Percentiles rank a stretch among this genome's conserved stretches.
Evolutionary conservation across 2,888 invertebrate species (phyloP).

Genomic region (Papilio demoleus): DNA sequence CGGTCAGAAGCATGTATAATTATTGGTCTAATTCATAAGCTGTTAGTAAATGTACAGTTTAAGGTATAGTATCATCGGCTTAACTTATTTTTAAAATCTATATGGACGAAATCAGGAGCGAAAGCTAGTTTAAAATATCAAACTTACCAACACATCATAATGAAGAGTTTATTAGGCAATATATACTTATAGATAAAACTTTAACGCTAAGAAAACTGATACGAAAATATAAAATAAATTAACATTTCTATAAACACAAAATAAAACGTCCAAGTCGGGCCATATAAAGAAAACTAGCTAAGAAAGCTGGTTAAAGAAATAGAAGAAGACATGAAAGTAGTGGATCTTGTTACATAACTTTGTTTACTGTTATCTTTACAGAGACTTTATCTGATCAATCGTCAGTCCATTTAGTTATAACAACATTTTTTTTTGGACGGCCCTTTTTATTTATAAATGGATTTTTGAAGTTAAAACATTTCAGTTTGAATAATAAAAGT

Average conservation of each 20-base stretch:
- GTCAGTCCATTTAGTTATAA: constrained; percentile 58
- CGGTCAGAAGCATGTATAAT: too few relatives aligned
- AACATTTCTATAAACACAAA: constrained; percentile 25
- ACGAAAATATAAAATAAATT: constrained; percentile 12
- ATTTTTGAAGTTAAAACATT: constrained; percentile 39
- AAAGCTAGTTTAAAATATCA: not conserved
- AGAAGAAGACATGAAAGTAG: constrained; percentile 55
- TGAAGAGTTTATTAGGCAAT: not conserved
- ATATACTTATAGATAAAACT: not conserved
- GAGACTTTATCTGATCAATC: constrained; percentile 48
- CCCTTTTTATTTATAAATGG: constrained; percentile 54
- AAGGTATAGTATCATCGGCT: too few relatives aligned
- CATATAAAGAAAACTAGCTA: constrained; percentile 36
- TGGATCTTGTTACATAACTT: constrained; percentile 61
- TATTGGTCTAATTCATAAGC: too few relatives aligned
- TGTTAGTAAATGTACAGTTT: too few relatives aligned
- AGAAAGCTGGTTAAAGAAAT: constrained; percentile 45
- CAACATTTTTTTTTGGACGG: constrained; percentile 60
- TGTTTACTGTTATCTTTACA: constrained; percentile 61
- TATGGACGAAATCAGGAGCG: too few relatives aligned
- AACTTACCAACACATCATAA: not conserved
- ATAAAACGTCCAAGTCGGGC: constrained; percentile 24
- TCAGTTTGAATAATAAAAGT: not conserved
- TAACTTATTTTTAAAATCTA: too few relatives aligned
- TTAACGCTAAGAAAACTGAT: not conserved